Evolutionary conservation across 2,888 invertebrate genomes (phyloP).

Genomic region (Lasius platythorax): DNA sequence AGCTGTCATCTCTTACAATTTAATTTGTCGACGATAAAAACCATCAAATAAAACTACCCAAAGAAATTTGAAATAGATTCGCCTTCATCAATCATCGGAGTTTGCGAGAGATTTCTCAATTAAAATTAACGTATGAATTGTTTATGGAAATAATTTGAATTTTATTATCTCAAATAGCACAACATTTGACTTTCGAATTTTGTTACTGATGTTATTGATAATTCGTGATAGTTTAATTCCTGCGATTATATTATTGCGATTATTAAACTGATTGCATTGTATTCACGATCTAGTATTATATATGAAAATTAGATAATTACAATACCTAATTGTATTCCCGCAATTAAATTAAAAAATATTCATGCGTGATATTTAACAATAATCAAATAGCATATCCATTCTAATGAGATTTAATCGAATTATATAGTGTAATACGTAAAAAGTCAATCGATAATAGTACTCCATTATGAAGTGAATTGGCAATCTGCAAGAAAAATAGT

Average conservation of each 20-base stretch:
- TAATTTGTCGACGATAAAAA: conserved; percentile 6
- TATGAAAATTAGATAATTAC: conserved; percentile 50
- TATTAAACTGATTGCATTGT: conserved; percentile 36
- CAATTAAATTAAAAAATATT: conserved; percentile 23
- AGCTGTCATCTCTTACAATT: not conserved
- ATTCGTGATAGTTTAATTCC: conserved; percentile 45
- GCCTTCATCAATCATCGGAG: not conserved
- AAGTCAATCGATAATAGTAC: not conserved
- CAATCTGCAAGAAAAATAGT: not conserved
- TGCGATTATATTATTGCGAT: conserved; percentile 14
- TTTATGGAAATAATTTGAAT: conserved; percentile 28
- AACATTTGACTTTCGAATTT: conserved; percentile 23
- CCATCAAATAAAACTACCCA: not conserved
- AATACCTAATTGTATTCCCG: conserved; percentile 25
- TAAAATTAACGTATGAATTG: conserved; percentile 17
- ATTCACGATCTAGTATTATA: conserved; percentile 24
- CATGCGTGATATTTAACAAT: conserved; percentile 15
- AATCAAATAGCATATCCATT: conserved; percentile 1
- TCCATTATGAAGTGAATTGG: conserved; percentile 5
- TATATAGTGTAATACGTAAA: not conserved
- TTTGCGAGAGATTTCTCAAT: conserved; percentile 17
- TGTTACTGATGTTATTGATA: conserved; percentile 29
- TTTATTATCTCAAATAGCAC: conserved; percentile 2
- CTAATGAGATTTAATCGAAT: conserved; percentile 4
- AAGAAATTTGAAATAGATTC: not conserved